Conservation (phyloP, 2,797 vertebrate species). For the Vultur gryphus region DNA sequence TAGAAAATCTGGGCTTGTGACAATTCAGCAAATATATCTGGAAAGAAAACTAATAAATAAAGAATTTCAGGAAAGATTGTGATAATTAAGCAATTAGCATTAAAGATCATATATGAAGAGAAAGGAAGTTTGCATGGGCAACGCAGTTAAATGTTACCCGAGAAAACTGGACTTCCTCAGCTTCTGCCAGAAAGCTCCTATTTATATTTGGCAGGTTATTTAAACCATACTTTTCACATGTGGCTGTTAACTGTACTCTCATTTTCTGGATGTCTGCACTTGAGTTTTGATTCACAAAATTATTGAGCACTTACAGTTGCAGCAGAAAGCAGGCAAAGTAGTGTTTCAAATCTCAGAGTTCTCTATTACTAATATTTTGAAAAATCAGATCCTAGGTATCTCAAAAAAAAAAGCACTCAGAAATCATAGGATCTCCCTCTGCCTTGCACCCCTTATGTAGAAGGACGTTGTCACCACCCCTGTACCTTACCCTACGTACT, state of each 20-base stretch:
- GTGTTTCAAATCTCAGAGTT: neutral
- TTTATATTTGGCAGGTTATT: neutral
- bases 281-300: neutral
- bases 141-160: neutral
- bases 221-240: neutral
- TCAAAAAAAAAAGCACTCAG: neutral
- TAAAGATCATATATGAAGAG: neutral
- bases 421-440: neutral
- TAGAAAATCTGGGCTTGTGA: neutral
- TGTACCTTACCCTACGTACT: neutral
- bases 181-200: neutral
- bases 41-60: neutral
- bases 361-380: neutral
- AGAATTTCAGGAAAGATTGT: neutral
- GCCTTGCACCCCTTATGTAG: neutral
- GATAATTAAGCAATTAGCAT: neutral
- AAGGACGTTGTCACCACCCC: neutral
- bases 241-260: neutral
- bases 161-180: neutral
- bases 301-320: neutral
- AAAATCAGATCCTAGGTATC: neutral
- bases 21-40: neutral
- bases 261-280: neutral
- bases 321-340: neutral
- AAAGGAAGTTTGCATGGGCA: neutral